These are phyloP conservation scores for Sesamia nonagrioides DNA, from an alignment of 1,140 invertebrate genomes.

Conservation along the genomic window DNA sequence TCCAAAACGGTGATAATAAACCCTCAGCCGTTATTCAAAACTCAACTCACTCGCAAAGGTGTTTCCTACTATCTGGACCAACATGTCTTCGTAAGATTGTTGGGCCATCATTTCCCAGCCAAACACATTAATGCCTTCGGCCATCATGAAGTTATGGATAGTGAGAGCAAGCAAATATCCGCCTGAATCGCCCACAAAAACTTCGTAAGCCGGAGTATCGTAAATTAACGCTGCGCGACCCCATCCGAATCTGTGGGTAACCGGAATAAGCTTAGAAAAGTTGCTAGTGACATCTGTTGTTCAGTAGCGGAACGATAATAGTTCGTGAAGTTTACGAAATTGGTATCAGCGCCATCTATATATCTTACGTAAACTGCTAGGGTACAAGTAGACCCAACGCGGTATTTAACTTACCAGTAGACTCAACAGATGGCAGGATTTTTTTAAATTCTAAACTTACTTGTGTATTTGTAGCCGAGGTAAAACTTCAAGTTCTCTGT, in stretches of 20 bases:
- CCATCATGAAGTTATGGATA: slow-evolving; percentile 70
- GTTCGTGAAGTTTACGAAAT: neutral
- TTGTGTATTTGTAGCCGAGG: slow-evolving; percentile 86
- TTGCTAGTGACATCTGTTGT: slow-evolving; percentile 39
- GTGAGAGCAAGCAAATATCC: slow-evolving; percentile 73
- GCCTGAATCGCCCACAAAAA: slow-evolving; percentile 79
- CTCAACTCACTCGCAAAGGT: slow-evolving; percentile 75
- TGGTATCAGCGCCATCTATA: slow-evolving; percentile 6
- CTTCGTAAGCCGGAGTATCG: slow-evolving; percentile 83
- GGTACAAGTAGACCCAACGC: neutral
- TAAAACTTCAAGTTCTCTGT: slow-evolving; percentile 83
- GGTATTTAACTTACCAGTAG: slow-evolving; percentile 7
- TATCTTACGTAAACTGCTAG: neutral
- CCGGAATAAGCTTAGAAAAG: slow-evolving; percentile 30
- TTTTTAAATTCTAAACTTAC: slow-evolving; percentile 82
- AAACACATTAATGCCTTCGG: slow-evolving; percentile 61
- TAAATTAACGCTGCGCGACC: slow-evolving; percentile 83
- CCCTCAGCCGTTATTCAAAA: slow-evolving; percentile 16
- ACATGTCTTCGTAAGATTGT: slow-evolving; percentile 65
- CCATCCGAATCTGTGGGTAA: slow-evolving; percentile 85
- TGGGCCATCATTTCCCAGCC: slow-evolving; percentile 68
- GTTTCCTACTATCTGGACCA: slow-evolving; percentile 71
- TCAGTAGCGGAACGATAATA: slow-evolving; percentile 20
- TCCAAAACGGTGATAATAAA: slow-evolving; percentile 7
- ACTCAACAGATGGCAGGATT: slow-evolving; percentile 17